Percentiles rank a stretch among this genome's conserved stretches.
These are phyloP conservation scores for Rynchops niger DNA, from an alignment of 2,113 vertebrate species.

Conservation along the genomic window DNA sequence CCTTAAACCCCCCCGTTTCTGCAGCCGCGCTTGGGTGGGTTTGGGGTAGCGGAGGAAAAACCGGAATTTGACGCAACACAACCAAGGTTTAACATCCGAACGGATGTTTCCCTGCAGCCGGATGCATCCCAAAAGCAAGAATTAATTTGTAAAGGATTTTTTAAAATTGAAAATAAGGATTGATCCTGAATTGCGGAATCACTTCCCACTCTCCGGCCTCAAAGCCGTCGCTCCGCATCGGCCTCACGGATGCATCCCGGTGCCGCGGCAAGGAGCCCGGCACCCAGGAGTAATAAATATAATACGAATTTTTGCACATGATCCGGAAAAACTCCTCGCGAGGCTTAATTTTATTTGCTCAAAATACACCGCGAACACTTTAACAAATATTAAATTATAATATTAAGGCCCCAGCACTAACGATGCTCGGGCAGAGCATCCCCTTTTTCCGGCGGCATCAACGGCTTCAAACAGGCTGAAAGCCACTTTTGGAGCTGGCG, in stretches of 20 bases:
- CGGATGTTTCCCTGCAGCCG: background rate
- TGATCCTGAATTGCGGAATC: background rate
- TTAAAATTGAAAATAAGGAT: background rate
- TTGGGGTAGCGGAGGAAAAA: background rate
- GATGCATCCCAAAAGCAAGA: background rate
- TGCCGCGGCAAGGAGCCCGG: background rate
- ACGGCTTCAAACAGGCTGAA: accelerated
- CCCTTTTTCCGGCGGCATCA: background rate
- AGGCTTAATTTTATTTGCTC: background rate
- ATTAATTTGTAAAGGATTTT: background rate
- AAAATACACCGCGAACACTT: background rate
- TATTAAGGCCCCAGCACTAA: background rate
- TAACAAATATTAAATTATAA: background rate
- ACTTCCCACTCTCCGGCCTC: background rate
- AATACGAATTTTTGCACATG: background rate
- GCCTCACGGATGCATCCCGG: accelerated
- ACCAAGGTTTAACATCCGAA: background rate
- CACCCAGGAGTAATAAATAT: background rate
- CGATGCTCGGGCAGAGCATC: background rate
- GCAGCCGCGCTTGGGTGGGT: background rate
- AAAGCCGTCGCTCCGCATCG: accelerated
- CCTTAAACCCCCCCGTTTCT: background rate
- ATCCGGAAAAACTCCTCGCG: accelerated
- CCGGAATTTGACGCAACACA: background rate
- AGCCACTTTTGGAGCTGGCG: background rate